A percentile compares a stretch with the other conserved stretches of the same genome.
Conservation (phyloP, 1,140 invertebrate species). For the Drosophila teissieri region DNA sequence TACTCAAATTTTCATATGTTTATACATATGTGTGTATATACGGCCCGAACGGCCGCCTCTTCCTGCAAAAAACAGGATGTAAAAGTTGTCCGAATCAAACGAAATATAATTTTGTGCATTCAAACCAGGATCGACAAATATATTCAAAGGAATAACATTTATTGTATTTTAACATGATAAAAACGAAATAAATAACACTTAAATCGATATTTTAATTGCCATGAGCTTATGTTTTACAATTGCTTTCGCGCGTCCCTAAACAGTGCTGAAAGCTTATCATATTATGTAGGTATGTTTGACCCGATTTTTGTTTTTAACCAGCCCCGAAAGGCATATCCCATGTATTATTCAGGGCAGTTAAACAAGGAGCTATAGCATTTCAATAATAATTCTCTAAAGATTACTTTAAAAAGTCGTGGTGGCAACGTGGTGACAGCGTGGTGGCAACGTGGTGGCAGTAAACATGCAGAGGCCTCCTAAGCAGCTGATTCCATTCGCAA, state of each 20-base stretch:
- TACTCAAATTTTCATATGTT: conserved; percentile 63
- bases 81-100: conserved; percentile 59
- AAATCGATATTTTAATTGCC: conserved; percentile 17
- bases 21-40: conserved; percentile 57
- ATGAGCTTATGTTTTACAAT: neutral
- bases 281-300: no score
- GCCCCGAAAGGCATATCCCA: no score
- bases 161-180: conserved; percentile 66
- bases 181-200: conserved; percentile 57
- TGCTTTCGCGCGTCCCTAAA: neutral
- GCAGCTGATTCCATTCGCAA: neutral
- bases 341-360: no score
- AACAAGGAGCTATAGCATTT: no score
- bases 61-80: conserved; percentile 24
- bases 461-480: conserved; percentile 18
- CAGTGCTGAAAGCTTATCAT: no score
- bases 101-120: conserved; percentile 63
- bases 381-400: neutral
- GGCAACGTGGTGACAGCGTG: no score
- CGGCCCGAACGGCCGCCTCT: conserved; percentile 54
- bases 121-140: conserved; percentile 33
- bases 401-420: neutral
- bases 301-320: neutral
- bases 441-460: neutral
- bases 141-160: conserved; percentile 50